Base-by-base conservation (phyloP, 2,888 invertebrate genomes). In the Euzetes globulus region DNA sequence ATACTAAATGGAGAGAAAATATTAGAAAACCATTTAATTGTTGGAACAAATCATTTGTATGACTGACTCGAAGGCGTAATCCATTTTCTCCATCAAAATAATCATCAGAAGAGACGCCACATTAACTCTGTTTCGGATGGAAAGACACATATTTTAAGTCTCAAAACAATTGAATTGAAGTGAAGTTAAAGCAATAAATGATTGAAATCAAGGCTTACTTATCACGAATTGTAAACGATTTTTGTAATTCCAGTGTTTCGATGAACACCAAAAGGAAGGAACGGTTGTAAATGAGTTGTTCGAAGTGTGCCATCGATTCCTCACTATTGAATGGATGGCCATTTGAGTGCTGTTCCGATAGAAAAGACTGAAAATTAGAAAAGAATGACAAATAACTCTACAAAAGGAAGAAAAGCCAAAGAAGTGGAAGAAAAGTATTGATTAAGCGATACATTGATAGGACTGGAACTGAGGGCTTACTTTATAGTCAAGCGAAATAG, bases 51-150 rank as follows among this genome's bases (percentile, higher is more conserved):
- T 19, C 0, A 55, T 60, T 60, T 33, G 19, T 19, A 41, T 68
- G 68, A 68, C 68, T 68, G 11, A 68, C 68, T 75, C 75, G 27
- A 70, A 60, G 47, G 58, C 50, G 84, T 98, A 99, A 83, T 97
- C 97, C 96, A 99, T 96, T 85, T 95, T 94, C 33, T 92, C 91
- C 92, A 98, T 97, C 37, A 99, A 86, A 75, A 96, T 94, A 77
- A 98, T 91, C 91, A 97, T 98, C 76, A 99, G 86, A 73, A 99
- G 86, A 1, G 97, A 98, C 37, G 98, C 99, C 9, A 99, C 96
- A 52, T 73, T 97, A 41, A 97, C 97, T 83, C 90, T 88, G 80
- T n/a, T 27, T 19, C 11, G 63, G 50, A 55, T 22, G 17, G 41
- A 52, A 9, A 73, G 45, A 11, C 7, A 22, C 19, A 27, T 50